Base-by-base conservation (phyloP, 2,888 invertebrate species). In the Parnassius smintheus region DNA sequence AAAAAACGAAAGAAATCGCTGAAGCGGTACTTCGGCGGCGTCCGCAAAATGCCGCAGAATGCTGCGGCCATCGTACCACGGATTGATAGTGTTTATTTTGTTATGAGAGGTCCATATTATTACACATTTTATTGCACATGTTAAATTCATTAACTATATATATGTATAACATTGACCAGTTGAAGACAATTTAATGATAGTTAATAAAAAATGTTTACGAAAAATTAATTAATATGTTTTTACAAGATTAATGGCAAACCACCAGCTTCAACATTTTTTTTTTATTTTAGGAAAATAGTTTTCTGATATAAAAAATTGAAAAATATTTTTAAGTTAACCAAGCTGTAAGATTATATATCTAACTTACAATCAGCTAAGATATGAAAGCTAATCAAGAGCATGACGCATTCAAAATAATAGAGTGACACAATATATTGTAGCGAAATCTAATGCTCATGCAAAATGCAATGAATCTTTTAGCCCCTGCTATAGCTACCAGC, bases 1-100 rank as follows among this genome's bases (percentile, higher is more conserved):
- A 90, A 89, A 35, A 35, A 35, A 84, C 83, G 88, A 82, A 88
- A 83, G 87, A 86, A 87, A 85, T 82, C 90, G 86, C 51, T 86
- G 81, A 74, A 87, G 88, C 89, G 87, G 72, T 77, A 78, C 83
- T 42, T 35, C 49, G 46, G 50, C 50, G 18, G 56, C 13, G 49
- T 42, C 62, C 63, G 63, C 51, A 56, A 56, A 48, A 35, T 46
- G 77, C 56, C 66, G 67, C 66, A 71, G 68, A 60, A 70, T 64
- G 69, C 63, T 64, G 66, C 70, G 75, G 72, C 77, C 78, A 75
- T 72, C 75, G 65, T 71, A 74, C 72, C 66, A 62, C 64, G 56
- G 69, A 65, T 69, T 65, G 75, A 78, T 80, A 76, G 81, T 72
- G 75, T 76, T 75, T 67, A 68, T 52, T 64, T 59, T 52, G 42